phyloP scores from a whole-genome alignment of 2,113 vertebrate species.

The Ceuthmochares aereus region DNA sequence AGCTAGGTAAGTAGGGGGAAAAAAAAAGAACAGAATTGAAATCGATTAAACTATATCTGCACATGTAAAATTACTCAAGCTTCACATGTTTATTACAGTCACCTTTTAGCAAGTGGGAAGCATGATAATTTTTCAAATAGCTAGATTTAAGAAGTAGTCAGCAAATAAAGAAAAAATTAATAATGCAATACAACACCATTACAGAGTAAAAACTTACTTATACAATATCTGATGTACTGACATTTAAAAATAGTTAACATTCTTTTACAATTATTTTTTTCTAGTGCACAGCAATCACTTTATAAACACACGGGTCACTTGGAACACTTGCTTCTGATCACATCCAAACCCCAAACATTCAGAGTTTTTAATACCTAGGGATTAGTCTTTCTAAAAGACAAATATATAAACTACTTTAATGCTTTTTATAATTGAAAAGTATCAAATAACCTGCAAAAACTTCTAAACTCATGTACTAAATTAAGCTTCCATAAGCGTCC shows the following conservation, averaged over 20 bases:
- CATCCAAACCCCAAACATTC: neutral
- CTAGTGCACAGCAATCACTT: neutral
- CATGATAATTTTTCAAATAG: neutral
- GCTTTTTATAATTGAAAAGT: neutral
- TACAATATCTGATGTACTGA: neutral
- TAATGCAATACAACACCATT: neutral
- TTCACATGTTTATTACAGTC: neutral
- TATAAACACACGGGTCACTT: neutral
- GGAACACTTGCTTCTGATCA: neutral
- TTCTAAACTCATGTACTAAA: neutral
- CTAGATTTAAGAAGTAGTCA: neutral
- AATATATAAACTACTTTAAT: neutral
- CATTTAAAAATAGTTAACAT: neutral
- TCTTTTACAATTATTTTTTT: neutral
- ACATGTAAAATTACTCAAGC: neutral
- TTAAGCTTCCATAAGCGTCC: neutral
- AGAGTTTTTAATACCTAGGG: neutral
- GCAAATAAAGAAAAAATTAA: neutral
- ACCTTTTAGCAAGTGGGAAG: neutral
- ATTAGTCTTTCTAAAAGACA: neutral
- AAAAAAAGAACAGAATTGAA: neutral
- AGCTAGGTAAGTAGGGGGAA: slow-evolving; percentile 63
- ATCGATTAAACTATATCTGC: neutral
- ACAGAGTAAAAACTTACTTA: neutral
- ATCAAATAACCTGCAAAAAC: neutral